Evolutionary conservation across 2,888 invertebrate species (phyloP).

Genomic region (Physocephala rufipes): DNA sequence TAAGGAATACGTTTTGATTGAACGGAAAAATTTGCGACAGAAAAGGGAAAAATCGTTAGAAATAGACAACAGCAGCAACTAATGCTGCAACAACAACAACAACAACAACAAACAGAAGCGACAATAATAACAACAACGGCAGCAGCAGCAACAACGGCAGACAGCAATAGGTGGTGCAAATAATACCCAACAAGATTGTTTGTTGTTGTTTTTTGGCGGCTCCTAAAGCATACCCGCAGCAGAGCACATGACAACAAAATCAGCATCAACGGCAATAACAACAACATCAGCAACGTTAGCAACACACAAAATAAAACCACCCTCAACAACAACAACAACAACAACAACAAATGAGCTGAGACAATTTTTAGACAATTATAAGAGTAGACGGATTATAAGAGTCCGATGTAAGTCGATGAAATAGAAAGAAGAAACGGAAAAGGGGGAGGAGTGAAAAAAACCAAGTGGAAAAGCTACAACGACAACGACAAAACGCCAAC

Average conservation of each 20-base stretch:
- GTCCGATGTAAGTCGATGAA: background rate
- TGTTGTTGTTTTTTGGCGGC: no score
- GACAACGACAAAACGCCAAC: constrained; percentile 14
- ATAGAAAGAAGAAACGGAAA: background rate
- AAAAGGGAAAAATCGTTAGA: constrained; percentile 35
- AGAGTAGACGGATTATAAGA: no score
- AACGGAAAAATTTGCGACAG: constrained; percentile 35
- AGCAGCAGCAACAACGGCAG: constrained; percentile 11
- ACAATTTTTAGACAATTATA: constrained; percentile 33
- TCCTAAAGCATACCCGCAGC: no score
- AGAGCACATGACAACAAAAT: constrained; percentile 7
- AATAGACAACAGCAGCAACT: background rate
- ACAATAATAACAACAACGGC: background rate
- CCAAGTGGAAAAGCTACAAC: constrained; percentile 3
- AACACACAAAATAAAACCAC: constrained; percentile 21
- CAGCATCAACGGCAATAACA: constrained; percentile 20
- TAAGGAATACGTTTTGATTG: constrained; percentile 44
- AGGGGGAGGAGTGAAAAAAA: constrained; percentile 13
- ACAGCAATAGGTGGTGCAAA: no score
- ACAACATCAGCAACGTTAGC: background rate
- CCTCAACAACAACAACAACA: constrained; percentile 34
- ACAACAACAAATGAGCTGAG: constrained; percentile 28
- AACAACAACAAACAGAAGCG: background rate
- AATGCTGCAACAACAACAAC: no score
- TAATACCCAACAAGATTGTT: no score